Evolutionary conservation across 2,888 invertebrate genomes (phyloP), one percentile per base, ranked within the genome.

Genomic region (Macropis europaea): DNA sequence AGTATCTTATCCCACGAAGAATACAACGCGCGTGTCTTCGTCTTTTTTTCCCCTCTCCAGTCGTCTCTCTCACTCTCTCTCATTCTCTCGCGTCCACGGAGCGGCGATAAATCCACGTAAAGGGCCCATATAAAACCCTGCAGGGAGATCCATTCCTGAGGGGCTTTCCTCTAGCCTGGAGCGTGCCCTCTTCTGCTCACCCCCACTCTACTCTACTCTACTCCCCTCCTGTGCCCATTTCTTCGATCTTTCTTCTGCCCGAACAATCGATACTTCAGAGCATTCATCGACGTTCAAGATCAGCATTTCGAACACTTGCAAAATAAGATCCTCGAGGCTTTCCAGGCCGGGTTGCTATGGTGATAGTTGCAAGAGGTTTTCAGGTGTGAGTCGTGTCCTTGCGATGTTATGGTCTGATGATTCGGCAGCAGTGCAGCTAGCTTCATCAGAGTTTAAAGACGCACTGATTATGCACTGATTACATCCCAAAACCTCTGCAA

Each of bases 91-190:
- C 72, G 71, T 68, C 73, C 63, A 48, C 47, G 50, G 76, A 52
- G 48, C 63, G 73, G 59, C 77, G 77, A 77, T 80, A 80, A 78
- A 80, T 80, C 76, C 69, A 72, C 71, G 71, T 79, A 79, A 79
- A 80, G 80, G 73, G 71, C 69, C 79, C 67, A 80, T 80, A 80
- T 80, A 80, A 80, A 80, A 80, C 76, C n/a, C 73, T 61, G 47
- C 56, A 73, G 70, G 63, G 71, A 79, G 77, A 80, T 80, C 68
- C 77, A 77, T 75, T 79, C 77, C 79, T 77, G 50, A 50, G 57
- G 66, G 74, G 71, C 53, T 79, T 79, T 76, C 67, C 76, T 76
- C 76, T 70, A 67, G 62, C 43, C 36, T 50, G 43, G 50, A 67
- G 66, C 67, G 60, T 60, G 24, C 38, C 47, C 13, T 42, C 17